phyloP scores from a whole-genome alignment of 2,888 invertebrate genomes.

The Rhagonycha lutea region DNA sequence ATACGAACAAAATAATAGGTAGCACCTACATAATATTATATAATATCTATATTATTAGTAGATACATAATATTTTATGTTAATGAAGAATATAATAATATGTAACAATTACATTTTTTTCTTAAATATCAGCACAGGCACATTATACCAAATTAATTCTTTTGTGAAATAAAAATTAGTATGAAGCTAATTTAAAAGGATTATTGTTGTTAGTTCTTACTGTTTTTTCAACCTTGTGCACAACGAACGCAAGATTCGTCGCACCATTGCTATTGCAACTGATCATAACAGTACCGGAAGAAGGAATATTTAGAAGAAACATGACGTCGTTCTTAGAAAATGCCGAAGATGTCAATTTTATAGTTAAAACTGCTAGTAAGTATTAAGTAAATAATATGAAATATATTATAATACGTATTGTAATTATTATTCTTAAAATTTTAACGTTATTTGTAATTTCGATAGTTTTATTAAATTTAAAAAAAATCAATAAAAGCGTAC shows the following conservation, averaged over 20 bases:
- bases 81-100: too few species aligned
- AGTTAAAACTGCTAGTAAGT: constrained; percentile 53
- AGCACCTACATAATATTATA: too few species aligned
- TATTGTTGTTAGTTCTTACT: too few species aligned
- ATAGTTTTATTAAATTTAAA: not conserved
- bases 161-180: not conserved
- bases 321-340: constrained; percentile 44
- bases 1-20: too few species aligned
- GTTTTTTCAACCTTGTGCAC: not conserved
- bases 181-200: not conserved
- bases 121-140: too few species aligned
- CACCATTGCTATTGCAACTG: constrained; percentile 7
- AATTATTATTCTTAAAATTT: not conserved
- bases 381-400: constrained; percentile 10
- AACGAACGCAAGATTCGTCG: not conserved
- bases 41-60: too few species aligned
- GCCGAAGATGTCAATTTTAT: constrained; percentile 53
- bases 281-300: constrained; percentile 20
- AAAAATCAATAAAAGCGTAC: not conserved
- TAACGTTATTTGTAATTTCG: not conserved
- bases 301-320: constrained; percentile 20
- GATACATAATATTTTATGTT: too few species aligned
- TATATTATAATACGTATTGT: not conserved
- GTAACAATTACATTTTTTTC: too few species aligned
- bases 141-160: not conserved